phyloP scores from a whole-genome alignment of 2,888 invertebrate species.

The Lampropteryx suffumata region DNA sequence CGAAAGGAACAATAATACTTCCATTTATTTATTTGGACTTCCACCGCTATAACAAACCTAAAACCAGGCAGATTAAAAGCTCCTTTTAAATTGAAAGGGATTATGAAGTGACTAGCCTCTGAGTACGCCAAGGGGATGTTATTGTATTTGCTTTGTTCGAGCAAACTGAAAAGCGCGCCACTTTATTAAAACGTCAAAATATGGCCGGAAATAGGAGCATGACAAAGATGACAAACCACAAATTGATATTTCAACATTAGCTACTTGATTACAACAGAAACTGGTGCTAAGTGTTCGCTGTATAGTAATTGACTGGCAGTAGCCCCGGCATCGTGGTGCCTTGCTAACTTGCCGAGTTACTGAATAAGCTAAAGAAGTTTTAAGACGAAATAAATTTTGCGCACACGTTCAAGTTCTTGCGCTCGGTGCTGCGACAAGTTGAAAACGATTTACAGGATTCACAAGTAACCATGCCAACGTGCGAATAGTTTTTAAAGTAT shows the following conservation, averaged over 20 bases:
- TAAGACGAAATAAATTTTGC: constrained; percentile 31
- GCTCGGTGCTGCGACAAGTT: constrained; percentile 12
- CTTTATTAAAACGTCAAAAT: constrained; percentile 12
- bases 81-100: constrained; percentile 1
- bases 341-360: constrained; percentile 33
- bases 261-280: background rate
- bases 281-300: constrained; percentile 2
- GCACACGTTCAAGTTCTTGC: constrained; percentile 24
- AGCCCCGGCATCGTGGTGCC: constrained; percentile 16
- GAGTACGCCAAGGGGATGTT: constrained; percentile 12
- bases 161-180: constrained; percentile 21
- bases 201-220: background rate
- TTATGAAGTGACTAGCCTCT: constrained; percentile 11
- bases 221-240: background rate
- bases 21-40: too few species aligned
- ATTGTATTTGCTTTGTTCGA: constrained; percentile 25
- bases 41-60: too few species aligned
- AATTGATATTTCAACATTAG: too few species aligned
- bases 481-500: constrained; percentile 14
- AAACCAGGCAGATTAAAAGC: background rate
- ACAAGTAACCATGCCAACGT: constrained; percentile 4
- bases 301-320: constrained; percentile 36
- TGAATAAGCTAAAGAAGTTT: constrained; percentile 35
- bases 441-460: constrained; percentile 17
- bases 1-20: too few species aligned